These are phyloP conservation scores for Nudaria mundana DNA, from an alignment of 2,888 invertebrate genomes.

Conservation along the genomic window DNA sequence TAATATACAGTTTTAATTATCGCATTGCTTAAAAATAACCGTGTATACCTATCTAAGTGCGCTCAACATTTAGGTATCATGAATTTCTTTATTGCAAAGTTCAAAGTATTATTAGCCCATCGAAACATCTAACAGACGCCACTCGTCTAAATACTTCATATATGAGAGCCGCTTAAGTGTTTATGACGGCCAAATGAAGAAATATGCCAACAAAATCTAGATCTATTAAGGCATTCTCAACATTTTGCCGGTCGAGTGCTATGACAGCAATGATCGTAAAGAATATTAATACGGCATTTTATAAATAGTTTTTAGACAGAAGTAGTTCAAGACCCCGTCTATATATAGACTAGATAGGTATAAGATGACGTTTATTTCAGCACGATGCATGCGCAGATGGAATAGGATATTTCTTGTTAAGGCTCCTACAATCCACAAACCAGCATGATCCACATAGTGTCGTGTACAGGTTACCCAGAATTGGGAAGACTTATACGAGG, in stretches of 20 bases:
- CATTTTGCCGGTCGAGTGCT: slow-evolving; percentile 1
- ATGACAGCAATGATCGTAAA: slow-evolving; percentile 1
- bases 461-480: no score
- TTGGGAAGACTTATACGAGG: no score
- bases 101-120: slow-evolving; percentile 11
- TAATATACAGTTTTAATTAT: no score
- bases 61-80: no score
- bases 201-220: slow-evolving; percentile 16
- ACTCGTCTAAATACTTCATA: slow-evolving; percentile 28
- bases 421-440: no score
- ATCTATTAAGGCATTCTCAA: slow-evolving; percentile 17
- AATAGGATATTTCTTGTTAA: no score
- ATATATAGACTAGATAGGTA: not conserved
- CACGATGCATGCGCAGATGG: no score
- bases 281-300: slow-evolving; percentile 12
- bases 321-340: not conserved
- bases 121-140: slow-evolving; percentile 19
- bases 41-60: no score
- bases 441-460: no score
- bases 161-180: slow-evolving; percentile 24
- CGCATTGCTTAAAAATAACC: no score
- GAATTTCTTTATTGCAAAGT: slow-evolving; percentile 1
- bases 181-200: slow-evolving; percentile 20
- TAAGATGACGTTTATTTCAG: no score
- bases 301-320: slow-evolving; percentile 1